A percentile compares a stretch with the other conserved stretches of the same genome.
Conservation (phyloP, 2,113 vertebrate species). For the Dicentrarchus labrax region DNA sequence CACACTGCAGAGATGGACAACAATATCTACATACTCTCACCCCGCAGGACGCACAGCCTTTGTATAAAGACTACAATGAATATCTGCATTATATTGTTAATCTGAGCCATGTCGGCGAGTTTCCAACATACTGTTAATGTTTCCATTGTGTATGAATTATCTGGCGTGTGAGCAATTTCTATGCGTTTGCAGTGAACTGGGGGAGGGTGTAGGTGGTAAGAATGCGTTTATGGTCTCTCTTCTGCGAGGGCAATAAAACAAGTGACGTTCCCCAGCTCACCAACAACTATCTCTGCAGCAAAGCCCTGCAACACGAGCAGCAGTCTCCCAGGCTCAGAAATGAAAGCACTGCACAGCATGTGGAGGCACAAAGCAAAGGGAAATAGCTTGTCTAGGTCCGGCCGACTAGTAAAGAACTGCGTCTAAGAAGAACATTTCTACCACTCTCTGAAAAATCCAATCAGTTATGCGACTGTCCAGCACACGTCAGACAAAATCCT, state of each 20-base stretch:
- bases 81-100: conserved; percentile 45
- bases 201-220: conserved; percentile 78
- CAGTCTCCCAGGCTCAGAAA: conserved; percentile 41
- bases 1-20: conserved; percentile 19
- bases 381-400: background rate
- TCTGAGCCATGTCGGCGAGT: conserved; percentile 39
- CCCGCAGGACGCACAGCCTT: conserved; percentile 7
- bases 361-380: conserved; percentile 19
- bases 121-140: conserved; percentile 59
- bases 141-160: conserved; percentile 63
- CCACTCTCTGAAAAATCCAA: conserved; percentile 29
- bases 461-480: conserved; percentile 56
- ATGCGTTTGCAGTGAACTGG: conserved; percentile 65
- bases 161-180: conserved; percentile 64
- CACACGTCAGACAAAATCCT: conserved; percentile 22
- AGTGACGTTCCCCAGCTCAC: conserved; percentile 81
- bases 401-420: background rate
- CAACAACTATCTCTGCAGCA: conserved; percentile 81
- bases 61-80: conserved; percentile 9
- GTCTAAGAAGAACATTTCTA: conserved; percentile 39
- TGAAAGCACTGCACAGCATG: conserved; percentile 47
- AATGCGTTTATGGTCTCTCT: conserved; percentile 83
- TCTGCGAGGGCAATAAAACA: conserved; percentile 84
- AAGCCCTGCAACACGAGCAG: conserved; percentile 60
- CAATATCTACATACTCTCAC: conserved; percentile 3